These are phyloP conservation scores for Caligus rogercresseyi DNA, from an alignment of 1,140 invertebrate genomes.

Conservation along the genomic window DNA sequence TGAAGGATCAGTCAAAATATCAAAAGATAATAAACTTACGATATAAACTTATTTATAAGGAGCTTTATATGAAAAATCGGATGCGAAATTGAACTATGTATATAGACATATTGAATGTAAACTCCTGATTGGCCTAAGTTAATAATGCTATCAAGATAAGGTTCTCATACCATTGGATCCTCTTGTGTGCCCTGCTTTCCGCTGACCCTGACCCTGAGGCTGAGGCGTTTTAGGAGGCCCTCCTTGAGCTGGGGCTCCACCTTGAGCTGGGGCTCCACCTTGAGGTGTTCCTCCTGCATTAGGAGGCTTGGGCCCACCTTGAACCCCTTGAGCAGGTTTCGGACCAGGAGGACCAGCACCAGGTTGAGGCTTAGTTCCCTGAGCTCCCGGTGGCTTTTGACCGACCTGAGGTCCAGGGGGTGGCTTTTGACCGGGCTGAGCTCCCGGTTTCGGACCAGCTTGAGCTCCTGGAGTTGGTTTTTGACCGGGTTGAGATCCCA, in stretches of 20 bases:
- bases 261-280: neutral
- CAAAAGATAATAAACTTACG: too few species aligned
- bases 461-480: neutral
- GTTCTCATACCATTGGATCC: constrained; percentile 14
- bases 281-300: neutral
- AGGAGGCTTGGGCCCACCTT: neutral
- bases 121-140: too few species aligned
- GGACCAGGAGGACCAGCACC: neutral
- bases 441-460: neutral
- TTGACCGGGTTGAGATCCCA: neutral
- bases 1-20: too few species aligned
- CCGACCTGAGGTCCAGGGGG: neutral
- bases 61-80: too few species aligned
- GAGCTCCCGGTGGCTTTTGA: neutral
- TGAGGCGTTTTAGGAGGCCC: neutral
- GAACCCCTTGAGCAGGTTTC: constrained; percentile 8
- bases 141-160: too few species aligned
- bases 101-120: too few species aligned
- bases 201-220: neutral
- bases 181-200: neutral
- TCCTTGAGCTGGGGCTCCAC: too few species aligned
- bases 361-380: neutral
- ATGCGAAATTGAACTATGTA: too few species aligned
- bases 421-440: neutral
- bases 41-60: too few species aligned